Conservation (phyloP, 2,888 invertebrate species). For the Clepsis dumicolana region DNA sequence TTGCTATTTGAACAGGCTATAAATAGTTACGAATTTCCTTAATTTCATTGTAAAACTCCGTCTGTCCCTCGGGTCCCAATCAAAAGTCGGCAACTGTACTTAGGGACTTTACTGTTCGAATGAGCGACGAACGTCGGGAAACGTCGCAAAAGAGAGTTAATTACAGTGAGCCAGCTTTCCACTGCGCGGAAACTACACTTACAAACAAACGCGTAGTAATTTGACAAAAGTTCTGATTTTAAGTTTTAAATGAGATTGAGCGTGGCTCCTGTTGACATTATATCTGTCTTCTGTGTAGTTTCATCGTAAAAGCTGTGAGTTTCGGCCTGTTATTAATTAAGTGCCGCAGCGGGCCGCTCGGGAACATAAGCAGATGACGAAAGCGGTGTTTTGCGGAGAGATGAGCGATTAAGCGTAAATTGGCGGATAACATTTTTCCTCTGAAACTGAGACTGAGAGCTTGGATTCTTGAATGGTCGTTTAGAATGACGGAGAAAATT, state of each 20-base stretch:
- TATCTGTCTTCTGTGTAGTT: slow-evolving; percentile 14
- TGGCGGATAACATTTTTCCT: slow-evolving; percentile 56
- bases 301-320: slow-evolving; percentile 49
- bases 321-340: slow-evolving; percentile 73
- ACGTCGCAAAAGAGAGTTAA: slow-evolving; percentile 51
- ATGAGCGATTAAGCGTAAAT: slow-evolving; percentile 58
- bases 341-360: slow-evolving; percentile 59
- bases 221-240: slow-evolving; percentile 10
- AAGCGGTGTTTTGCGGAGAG: slow-evolving; percentile 55
- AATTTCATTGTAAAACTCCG: slow-evolving; percentile 47
- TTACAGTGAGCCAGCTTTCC: slow-evolving; percentile 33
- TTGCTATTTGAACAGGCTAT: slow-evolving; percentile 45
- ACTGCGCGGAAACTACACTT: slow-evolving; percentile 18
- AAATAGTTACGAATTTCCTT: slow-evolving; percentile 48
- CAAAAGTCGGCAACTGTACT: slow-evolving; percentile 69
- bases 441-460: slow-evolving; percentile 50
- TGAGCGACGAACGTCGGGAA: slow-evolving; percentile 55
- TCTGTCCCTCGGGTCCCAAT: slow-evolving; percentile 59
- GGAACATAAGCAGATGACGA: slow-evolving; percentile 61
- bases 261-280: not conserved
- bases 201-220: slow-evolving; percentile 26
- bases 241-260: slow-evolving; percentile 10
- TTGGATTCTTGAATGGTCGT: slow-evolving; percentile 37
- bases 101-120: slow-evolving; percentile 58
- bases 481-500: slow-evolving; percentile 24